Evolutionary conservation across 2,797 vertebrate genomes (phyloP).

Genomic region (Ispidina picta): DNA sequence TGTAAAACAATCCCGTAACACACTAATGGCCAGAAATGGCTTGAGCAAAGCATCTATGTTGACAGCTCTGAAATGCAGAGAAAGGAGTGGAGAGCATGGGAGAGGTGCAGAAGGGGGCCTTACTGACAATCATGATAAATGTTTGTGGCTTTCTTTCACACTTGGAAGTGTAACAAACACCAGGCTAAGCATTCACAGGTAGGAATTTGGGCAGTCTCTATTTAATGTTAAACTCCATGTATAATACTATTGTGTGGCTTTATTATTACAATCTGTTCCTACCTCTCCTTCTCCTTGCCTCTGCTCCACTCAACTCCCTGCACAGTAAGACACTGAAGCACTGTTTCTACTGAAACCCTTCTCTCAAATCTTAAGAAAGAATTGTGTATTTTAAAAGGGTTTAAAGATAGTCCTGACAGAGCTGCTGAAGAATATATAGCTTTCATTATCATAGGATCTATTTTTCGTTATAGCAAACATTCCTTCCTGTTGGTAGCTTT

Average conservation of each 20-base stretch:
- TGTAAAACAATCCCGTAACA: neutral
- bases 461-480: neutral
- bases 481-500: neutral
- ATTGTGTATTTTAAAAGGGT: neutral
- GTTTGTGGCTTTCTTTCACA: conserved; percentile 56
- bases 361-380: conserved; percentile 8
- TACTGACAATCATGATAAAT: conserved; percentile 66
- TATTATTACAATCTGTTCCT: conserved; percentile 65
- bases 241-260: conserved; percentile 50
- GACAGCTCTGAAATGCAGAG: conserved; percentile 23
- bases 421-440: neutral
- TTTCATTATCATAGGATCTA: neutral
- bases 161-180: conserved; percentile 59
- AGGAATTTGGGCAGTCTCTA: conserved; percentile 48
- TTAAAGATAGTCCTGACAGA: neutral
- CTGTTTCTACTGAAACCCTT: conserved; percentile 14
- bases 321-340: neutral
- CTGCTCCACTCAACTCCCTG: neutral
- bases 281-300: neutral
- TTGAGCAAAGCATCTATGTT: neutral
- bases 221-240: conserved; percentile 24
- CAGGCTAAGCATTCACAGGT: conserved; percentile 44
- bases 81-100: neutral
- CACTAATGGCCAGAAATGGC: conserved; percentile 8
- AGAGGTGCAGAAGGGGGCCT: conserved; percentile 17